Evolutionary conservation across 2,797 vertebrate genomes (phyloP), one percentile per base, ranked within the genome.

Genomic region (Etheostoma perlongum): DNA sequence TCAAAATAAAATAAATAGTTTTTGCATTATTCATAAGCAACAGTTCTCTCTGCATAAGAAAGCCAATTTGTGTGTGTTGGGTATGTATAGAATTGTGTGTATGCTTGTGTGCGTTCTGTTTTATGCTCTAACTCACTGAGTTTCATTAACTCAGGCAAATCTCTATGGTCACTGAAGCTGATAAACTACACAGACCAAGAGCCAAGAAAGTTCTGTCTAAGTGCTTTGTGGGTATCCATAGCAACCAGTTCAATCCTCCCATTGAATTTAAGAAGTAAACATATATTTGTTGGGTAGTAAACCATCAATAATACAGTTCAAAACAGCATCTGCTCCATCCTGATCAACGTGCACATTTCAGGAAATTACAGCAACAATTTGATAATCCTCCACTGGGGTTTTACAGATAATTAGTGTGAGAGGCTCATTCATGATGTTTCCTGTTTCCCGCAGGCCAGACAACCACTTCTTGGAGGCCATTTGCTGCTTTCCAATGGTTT

Each of bases 401-500:
- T 74, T 46, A 2, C 15, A 6, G 6, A 30, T 79, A 36, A 85
- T 87, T 49, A 74, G 21, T 30, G 30, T 66, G 23, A 21, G 69
- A 51, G 66, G 54, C 15, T 89, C 71, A 49, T 65, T 25, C 2
- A 11, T 60, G 6, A 55, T 76, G 49, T 87, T 86, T 89, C 76
- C 44, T 80, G 23, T 90, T 79, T 79, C 52, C 86, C 55, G 0
- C 93, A 99, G 98, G 86, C 98, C 98, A 0, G 98, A 99, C 88
- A 97, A 97, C 87, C 97, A 99, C 91, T 99, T 99, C 90, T 93
- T 99, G 73, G 98, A 99, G 91, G 98, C 98, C 86, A 99, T 99
- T 89, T 99, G 96, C 93, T 99, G 97, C 90, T 99, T 99, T 78
- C 98, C 98, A 9, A 98, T 99, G 98, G 98, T 99, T 81, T 99